These are phyloP conservation scores for Drosophila flavopinicola DNA, from an alignment of 2,888 invertebrate species.

Conservation along the genomic window DNA sequence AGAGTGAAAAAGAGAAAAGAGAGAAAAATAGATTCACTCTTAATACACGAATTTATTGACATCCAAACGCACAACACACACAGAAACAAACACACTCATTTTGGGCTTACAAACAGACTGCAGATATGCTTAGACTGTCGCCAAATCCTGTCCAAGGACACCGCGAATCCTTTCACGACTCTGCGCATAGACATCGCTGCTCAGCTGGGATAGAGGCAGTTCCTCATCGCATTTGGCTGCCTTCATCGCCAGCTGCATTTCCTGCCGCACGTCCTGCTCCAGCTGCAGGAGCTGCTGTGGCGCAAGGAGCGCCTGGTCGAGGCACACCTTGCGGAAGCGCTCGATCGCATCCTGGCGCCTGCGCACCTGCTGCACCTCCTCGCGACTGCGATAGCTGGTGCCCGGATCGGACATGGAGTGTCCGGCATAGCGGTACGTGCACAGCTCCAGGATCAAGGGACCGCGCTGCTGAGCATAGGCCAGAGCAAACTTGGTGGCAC, in stretches of 20 bases:
- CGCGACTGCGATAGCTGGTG: slow-evolving; percentile 96
- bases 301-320: slow-evolving; percentile 89
- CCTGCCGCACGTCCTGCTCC: slow-evolving; percentile 90
- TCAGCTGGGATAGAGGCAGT: slow-evolving; percentile 89
- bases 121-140: slow-evolving; percentile 5
- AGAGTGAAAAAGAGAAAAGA: too few relatives aligned
- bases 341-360: slow-evolving; percentile 97
- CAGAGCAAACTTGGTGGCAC: slow-evolving; percentile 93
- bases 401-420: slow-evolving; percentile 99
- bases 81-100: neutral
- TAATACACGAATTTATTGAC: neutral
- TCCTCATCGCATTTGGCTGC: slow-evolving; percentile 90
- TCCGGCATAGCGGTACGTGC: slow-evolving; percentile 97
- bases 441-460: slow-evolving; percentile 96
- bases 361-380: slow-evolving; percentile 97
- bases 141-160: slow-evolving; percentile 30
- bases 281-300: slow-evolving; percentile 92
- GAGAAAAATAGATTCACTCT: too few relatives aligned
- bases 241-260: slow-evolving; percentile 92
- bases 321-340: slow-evolving; percentile 94
- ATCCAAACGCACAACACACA: too few relatives aligned
- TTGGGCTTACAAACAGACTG: too few relatives aligned
- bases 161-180: slow-evolving; percentile 87
- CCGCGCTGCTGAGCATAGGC: slow-evolving; percentile 92
- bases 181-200: slow-evolving; percentile 89